Base-by-base conservation (phyloP, 1,140 invertebrate genomes). In the Stegodyphus dumicola region DNA sequence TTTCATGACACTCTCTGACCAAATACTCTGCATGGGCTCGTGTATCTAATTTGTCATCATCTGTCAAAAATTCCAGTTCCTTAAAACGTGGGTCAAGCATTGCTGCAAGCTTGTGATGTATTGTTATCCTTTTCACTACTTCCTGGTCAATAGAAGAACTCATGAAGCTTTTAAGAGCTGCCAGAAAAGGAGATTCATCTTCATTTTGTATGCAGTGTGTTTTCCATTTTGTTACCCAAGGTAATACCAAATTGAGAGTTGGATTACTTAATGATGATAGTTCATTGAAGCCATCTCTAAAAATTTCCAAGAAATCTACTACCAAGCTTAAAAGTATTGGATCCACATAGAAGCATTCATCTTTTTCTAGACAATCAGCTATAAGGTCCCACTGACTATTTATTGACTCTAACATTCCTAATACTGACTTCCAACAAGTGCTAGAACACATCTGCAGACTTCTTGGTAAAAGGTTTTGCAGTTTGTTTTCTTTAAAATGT, bases 401-500 rank as follows among this genome's bases (percentile, higher is more conserved):
- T 10, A 86, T 78, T 15, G 84, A 78, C 15, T 86, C 75, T 11
- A 86, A 48, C 84, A 86, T 86, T 6, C 53, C 51, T 6, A 86
- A 73, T 10, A 78, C 60, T 33, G 84, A 77, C 49, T 86, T 86
- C 84, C 84, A 86, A 17, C 67, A 71, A 5, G 76, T 86, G 11
- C 75, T 78, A 18, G 67, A 71, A 51, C 75, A 86, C 76, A 86
- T 78, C 15, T 56, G 52, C 7, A 86, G 48, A 64, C 67, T 77
- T 48, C 78, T 86, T 4, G 84, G 84, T 49, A 86, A 66, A 74
- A 54, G 77, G 11, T 69, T 78, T 53, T 86, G 84, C 48, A 86
- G 11, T 11, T 86, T 86, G 17, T 86, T 86, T 53, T 86, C 84
- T 54, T 86, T 86, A 76, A 86, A 86, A 65, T 86, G 84, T 7